Evolutionary conservation across 2,113 vertebrate species (phyloP).

Genomic region (Ondatra zibethicus): DNA sequence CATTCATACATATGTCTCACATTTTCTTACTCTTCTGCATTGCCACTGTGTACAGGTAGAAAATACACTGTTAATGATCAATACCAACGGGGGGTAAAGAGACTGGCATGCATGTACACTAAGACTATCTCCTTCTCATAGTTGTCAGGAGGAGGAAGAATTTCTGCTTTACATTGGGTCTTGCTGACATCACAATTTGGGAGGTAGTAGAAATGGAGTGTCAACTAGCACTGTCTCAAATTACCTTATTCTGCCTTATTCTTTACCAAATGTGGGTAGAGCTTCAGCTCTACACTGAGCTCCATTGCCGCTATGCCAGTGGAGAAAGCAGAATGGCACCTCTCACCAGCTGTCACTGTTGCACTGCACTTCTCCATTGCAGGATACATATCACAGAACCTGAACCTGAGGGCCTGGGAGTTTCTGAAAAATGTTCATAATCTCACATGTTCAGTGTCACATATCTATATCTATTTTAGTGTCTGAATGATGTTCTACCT

Average conservation of each 20-base stretch:
- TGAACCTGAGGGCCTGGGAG: not conserved
- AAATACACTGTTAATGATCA: not conserved
- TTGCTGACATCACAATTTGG: not conserved
- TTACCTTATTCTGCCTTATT: not conserved
- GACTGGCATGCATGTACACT: not conserved
- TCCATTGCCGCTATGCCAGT: not conserved
- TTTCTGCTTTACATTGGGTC: not conserved
- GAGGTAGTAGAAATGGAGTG: not conserved
- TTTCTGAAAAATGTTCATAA: not conserved
- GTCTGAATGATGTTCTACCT: not conserved
- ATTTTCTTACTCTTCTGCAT: not conserved
- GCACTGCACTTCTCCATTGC: not conserved
- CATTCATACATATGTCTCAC: not conserved
- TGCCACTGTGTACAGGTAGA: not conserved
- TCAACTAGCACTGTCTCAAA: not conserved
- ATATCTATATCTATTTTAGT: not conserved
- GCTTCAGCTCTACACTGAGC: not conserved
- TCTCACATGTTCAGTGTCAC: not conserved
- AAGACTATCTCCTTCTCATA: not conserved
- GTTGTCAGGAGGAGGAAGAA: not conserved
- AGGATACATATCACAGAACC: not conserved
- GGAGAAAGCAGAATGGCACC: not conserved
- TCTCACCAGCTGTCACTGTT: not conserved
- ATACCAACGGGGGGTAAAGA: not conserved
- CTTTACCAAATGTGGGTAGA: not conserved